Base-by-base conservation (phyloP, 2,113 vertebrate genomes). In the Xyrauchen texanus region DNA sequence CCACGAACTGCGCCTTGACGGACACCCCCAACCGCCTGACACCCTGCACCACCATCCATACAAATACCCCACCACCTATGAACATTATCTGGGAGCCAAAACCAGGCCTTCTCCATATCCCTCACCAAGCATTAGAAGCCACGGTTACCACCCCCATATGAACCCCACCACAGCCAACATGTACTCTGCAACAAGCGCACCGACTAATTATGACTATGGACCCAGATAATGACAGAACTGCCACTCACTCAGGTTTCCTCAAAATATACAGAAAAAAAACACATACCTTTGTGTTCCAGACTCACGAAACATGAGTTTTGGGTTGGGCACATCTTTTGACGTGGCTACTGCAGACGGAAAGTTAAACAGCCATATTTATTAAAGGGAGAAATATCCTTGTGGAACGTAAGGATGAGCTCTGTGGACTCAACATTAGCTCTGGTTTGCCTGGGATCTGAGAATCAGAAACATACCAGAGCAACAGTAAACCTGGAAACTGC, bases 61-160 rank as follows among this genome's bases (percentile, higher is more conserved):
- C 92, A 98, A 98, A 86, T 97, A 98, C 77, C 96, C 95, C 79
- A 93, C 93, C 13, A 94, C 94, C 85, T 97, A 97, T 13, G 97
- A 98, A 93, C 96, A 96, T 90, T 98, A 98, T 88, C 90, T 98
- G 87, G 96, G 97, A 63, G 94, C 96, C 83, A 98, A 98, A 91
- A 94, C 94, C 90, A 89, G 97, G 83, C 94, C 97, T 0, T 91
- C 95, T 0, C 97, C 97, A 3, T 98, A 98, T 82, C 95, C 95
- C 8, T 86, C 97, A 84, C 96, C 96, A 8, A 82, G 94, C 84
- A 94, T 98, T 88, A 93, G 96, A 67, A 93, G 96, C 86, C 96
- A 97, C 90, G 88, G 95, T 69, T 98, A 98, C 88, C 94, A 94
- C 73, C 94, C 94, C 15, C 95, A 96, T 83, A 95, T 98, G 93